Evolutionary conservation across 2,888 invertebrate genomes (phyloP).

Genomic region (Eilema depressum): DNA sequence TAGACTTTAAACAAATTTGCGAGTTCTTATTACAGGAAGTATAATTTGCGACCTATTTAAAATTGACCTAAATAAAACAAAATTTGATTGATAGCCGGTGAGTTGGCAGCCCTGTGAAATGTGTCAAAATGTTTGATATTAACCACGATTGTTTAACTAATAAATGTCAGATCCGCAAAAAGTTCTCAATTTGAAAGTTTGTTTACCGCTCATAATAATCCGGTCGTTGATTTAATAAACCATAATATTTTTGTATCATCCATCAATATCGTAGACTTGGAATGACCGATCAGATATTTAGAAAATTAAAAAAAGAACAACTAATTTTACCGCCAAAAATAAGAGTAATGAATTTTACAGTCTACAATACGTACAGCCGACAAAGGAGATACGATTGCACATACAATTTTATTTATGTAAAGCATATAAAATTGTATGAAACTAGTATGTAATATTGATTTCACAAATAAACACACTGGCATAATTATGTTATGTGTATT

Average conservation of each 20-base stretch:
- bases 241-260: too few relatives aligned
- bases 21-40: neutral
- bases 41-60: slow-evolving; percentile 5
- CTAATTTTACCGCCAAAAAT: neutral
- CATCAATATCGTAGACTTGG: neutral
- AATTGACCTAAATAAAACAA: slow-evolving; percentile 3
- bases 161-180: neutral
- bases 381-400: too few relatives aligned
- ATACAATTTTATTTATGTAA: too few relatives aligned
- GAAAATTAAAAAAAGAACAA: neutral
- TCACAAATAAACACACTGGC: too few relatives aligned
- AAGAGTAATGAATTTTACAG: neutral
- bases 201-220: neutral
- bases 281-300: neutral
- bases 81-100: slow-evolving; percentile 2
- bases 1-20: neutral
- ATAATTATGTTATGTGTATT: too few relatives aligned
- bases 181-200: neutral
- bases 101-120: neutral
- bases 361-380: too few relatives aligned
- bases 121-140: neutral
- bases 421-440: too few relatives aligned
- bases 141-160: neutral
- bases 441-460: too few relatives aligned
- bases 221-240: neutral